phyloP scores from a whole-genome alignment of 2,113 vertebrate species.

The Osmerus eperlanus region DNA sequence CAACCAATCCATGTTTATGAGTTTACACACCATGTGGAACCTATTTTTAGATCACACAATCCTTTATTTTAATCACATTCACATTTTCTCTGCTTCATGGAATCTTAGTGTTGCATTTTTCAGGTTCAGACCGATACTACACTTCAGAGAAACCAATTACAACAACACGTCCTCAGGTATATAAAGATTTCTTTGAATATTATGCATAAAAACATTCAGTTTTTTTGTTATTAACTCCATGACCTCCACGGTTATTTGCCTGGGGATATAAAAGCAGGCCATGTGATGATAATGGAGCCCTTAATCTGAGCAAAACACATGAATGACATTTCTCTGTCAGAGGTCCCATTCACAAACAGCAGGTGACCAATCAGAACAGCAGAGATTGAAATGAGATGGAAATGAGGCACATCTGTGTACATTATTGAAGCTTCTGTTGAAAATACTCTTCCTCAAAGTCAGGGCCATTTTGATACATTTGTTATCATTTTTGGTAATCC shows the following conservation, averaged over 20 bases:
- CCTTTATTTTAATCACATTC: too few species aligned
- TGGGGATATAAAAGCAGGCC: constrained; percentile 48
- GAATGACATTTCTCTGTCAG: constrained; percentile 60
- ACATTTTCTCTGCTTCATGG: too few species aligned
- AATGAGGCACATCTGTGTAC: constrained; percentile 56
- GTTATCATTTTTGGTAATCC: too few species aligned
- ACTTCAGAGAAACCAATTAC: too few species aligned
- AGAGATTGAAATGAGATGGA: constrained; percentile 50
- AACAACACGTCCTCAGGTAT: too few species aligned
- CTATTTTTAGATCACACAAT: too few species aligned
- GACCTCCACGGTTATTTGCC: constrained; percentile 52
- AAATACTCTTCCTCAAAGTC: not conserved
- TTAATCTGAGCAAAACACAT: constrained; percentile 60
- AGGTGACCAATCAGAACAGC: constrained; percentile 58
- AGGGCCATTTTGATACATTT: not conserved
- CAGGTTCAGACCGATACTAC: too few species aligned
- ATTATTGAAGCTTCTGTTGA: constrained; percentile 10
- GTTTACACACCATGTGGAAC: too few species aligned
- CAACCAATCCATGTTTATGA: too few species aligned
- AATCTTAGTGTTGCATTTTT: too few species aligned
- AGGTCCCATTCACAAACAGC: constrained; percentile 56
- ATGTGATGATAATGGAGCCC: constrained; percentile 54
- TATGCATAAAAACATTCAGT: not conserved
- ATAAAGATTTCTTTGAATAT: too few species aligned
- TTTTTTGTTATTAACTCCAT: constrained; percentile 51